Base-by-base conservation (phyloP, 2,113 vertebrate genomes). In the Laterallus jamaicensis region DNA sequence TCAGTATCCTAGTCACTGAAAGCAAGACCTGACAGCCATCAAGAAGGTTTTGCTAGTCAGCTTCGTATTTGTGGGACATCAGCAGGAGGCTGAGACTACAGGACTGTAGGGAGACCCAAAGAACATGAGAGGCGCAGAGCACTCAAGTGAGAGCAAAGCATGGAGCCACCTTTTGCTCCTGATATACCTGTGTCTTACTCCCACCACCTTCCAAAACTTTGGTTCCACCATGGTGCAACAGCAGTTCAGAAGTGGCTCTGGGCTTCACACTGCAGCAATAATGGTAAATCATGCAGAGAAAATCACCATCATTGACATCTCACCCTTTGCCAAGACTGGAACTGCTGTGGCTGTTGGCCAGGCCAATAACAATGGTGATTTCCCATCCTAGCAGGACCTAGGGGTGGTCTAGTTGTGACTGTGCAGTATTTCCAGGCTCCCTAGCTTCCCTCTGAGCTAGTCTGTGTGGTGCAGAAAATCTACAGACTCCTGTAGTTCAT, bases 291-390 rank as follows among this genome's bases (percentile, higher is more conserved):
- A 20, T 31, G 32, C 32, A 52, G 32, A 71, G 58, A 47, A 67
- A 82, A 40, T 25, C 29, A 32, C 24, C 3, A 3, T n/a, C 67
- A 6, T 42, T 47, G n/a, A 11, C n/a, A 13, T n/a, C 56, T 79
- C 15, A 15, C 12, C 8, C 35, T 44, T 49, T 54, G 26, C 31
- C 20, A 32, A 50, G 25, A 13, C 56, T 31, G 31, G 60, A 37
- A n/a, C 28, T 66, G 56, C 62, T 70, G 35, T 0, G 3, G 28
- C 31, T 69, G n/a, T 35, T 35, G 28, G 71, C 49, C 69, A 73
- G n/a, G 22, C 31, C 8, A 24, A 1, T 5, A 42, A 31, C 1
- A 2, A 26, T 3, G 17, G 39, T 19, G 37, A 63, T 44, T 16
- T 78, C 31, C 26, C n/a, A 39, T n/a, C 37, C 39, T 64, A 55